A percentile compares a stretch with the other conserved stretches of the same genome.
These are phyloP conservation scores for Melanotus villosus DNA, from an alignment of 2,888 invertebrate genomes.

Conservation along the genomic window DNA sequence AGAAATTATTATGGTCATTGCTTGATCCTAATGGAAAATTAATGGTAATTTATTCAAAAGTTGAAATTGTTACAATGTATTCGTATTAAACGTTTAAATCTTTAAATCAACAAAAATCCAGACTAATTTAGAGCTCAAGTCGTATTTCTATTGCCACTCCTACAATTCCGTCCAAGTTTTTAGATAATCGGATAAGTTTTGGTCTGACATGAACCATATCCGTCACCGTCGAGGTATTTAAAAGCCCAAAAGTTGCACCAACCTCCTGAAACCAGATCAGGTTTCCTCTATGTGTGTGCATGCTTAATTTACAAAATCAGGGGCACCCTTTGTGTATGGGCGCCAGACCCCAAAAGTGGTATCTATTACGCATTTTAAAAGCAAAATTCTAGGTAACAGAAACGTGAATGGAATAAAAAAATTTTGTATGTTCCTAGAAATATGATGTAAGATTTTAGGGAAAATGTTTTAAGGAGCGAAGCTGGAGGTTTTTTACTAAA, in stretches of 20 bases:
- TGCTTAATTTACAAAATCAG: slow-evolving; percentile 42
- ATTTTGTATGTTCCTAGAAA: neutral
- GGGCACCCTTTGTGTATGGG: slow-evolving; percentile 37
- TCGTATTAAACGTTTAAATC: no score
- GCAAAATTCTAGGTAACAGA: neutral
- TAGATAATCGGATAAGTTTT: slow-evolving; percentile 1
- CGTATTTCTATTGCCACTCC: neutral
- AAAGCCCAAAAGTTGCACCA: slow-evolving; percentile 17
- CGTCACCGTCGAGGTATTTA: slow-evolving; percentile 9
- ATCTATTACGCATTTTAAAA: slow-evolving; percentile 9
- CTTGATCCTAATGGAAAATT: no score
- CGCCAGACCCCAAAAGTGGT: slow-evolving; percentile 39
- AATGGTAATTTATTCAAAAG: no score
- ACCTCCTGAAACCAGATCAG: slow-evolving; percentile 22
- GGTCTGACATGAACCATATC: slow-evolving; percentile 6
- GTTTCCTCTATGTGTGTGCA: slow-evolving; percentile 41
- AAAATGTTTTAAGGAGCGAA: no score
- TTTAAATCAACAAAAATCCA: no score
- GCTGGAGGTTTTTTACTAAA: no score
- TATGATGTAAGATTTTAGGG: neutral
- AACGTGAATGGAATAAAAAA: neutral
- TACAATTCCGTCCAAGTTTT: neutral
- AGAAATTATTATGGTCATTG: no score
- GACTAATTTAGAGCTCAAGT: no score
- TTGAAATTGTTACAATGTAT: no score